Percentiles rank a stretch among this genome's conserved stretches.
Evolutionary conservation across 92 coral and sea anemone genomes (phyloP).

Genomic region (Actinernus sp.): DNA sequence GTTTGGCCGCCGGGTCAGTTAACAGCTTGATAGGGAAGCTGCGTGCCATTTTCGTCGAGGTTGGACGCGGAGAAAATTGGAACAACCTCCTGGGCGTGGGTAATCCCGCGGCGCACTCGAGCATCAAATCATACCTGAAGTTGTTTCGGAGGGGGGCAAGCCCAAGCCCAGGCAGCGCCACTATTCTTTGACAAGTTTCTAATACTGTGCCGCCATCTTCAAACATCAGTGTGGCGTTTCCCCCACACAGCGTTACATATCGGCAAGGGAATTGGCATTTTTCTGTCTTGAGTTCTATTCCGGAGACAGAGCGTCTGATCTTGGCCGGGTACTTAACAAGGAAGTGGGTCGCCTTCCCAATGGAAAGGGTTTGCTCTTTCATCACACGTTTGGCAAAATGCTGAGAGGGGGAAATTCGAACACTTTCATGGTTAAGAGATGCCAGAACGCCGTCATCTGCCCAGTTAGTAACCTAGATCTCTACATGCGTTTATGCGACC

Average conservation of each 20-base stretch:
- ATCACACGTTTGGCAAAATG: slow-evolving; percentile 53
- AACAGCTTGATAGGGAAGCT: slow-evolving; percentile 48
- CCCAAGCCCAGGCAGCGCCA: slow-evolving; percentile 51
- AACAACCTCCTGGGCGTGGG: slow-evolving; percentile 26
- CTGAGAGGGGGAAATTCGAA: slow-evolving; percentile 36
- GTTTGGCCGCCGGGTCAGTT: slow-evolving; percentile 64
- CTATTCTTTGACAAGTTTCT: slow-evolving; percentile 32
- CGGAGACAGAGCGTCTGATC: slow-evolving; percentile 49
- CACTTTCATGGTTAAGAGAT: slow-evolving; percentile 42
- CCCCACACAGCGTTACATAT: slow-evolving; percentile 23
- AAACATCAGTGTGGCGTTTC: neutral
- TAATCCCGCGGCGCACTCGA: slow-evolving; percentile 47
- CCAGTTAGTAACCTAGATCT: slow-evolving; percentile 50
- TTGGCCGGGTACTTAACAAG: slow-evolving; percentile 22
- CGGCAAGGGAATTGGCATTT: slow-evolving; percentile 37
- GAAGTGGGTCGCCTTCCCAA: slow-evolving; percentile 5
- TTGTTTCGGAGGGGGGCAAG: slow-evolving; percentile 45
- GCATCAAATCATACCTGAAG: slow-evolving; percentile 14
- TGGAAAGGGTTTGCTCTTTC: slow-evolving; percentile 8
- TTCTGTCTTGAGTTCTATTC: slow-evolving; percentile 43
- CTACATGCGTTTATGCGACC: slow-evolving; percentile 54
- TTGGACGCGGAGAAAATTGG: slow-evolving; percentile 45
- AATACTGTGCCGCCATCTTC: slow-evolving; percentile 16
- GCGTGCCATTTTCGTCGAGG: slow-evolving; percentile 28
- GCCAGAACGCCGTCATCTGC: slow-evolving; percentile 24